Percentiles rank a stretch among this genome's conserved stretches.
Conservation (phyloP, 2,888 invertebrate species). For the Dermolepida albohirtum region DNA sequence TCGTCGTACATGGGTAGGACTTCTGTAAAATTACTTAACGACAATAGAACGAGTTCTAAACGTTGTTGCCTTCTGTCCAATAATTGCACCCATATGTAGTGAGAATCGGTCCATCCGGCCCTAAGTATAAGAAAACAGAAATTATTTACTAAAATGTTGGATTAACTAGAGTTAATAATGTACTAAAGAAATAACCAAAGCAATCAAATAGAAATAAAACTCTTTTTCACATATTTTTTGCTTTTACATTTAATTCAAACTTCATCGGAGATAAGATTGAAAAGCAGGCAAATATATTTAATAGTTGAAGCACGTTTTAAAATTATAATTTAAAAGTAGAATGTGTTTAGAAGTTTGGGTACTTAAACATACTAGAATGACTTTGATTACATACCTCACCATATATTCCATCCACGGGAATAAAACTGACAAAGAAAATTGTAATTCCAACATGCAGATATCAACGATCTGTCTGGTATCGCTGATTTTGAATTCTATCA, state of each 20-base stretch:
- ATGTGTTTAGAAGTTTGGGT: too few species aligned
- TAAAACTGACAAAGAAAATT: slow-evolving; percentile 80
- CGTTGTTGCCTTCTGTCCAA: slow-evolving; percentile 88
- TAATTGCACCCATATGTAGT: slow-evolving; percentile 91
- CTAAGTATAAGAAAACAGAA: slow-evolving; percentile 65
- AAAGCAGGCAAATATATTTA: too few species aligned
- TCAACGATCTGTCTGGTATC: slow-evolving; percentile 78
- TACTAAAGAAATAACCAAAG: too few species aligned
- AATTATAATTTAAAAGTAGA: too few species aligned
- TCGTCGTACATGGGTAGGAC: slow-evolving; percentile 69
- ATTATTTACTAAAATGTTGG: too few species aligned
- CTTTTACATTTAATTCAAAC: too few species aligned
- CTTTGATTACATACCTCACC: slow-evolving; percentile 63
- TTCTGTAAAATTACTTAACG: slow-evolving; percentile 80
- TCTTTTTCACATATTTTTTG: too few species aligned
- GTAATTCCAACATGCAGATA: slow-evolving; percentile 79
- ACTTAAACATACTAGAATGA: too few species aligned
- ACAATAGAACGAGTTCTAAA: slow-evolving; percentile 85
- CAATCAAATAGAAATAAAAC: too few species aligned
- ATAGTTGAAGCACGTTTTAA: too few species aligned
- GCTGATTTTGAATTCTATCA: slow-evolving; percentile 82
- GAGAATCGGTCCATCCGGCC: slow-evolving; percentile 94
- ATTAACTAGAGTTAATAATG: too few species aligned
- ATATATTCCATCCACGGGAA: slow-evolving; percentile 97
- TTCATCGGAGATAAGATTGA: too few species aligned